Percentiles rank a stretch among this genome's conserved stretches.
Conservation (phyloP, 2,797 vertebrate species). For the Mareca strepera region DNA sequence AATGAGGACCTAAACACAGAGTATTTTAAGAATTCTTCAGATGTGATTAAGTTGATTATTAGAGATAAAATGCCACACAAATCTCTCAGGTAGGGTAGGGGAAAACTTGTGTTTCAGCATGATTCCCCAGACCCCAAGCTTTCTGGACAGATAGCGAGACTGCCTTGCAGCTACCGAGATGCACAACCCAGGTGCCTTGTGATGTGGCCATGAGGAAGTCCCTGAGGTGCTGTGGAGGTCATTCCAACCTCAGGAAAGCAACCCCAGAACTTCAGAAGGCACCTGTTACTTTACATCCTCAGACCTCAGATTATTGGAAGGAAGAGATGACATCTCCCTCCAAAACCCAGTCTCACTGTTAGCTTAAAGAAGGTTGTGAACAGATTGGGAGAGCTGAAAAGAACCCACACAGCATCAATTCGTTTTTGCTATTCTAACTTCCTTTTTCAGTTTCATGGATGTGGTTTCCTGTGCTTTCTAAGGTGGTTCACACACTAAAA, state of each 20-base stretch:
- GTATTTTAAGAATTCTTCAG: slow-evolving; percentile 32
- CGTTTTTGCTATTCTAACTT: background rate
- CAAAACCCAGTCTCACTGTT: rapidly evolving
- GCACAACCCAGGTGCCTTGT: rapidly evolving
- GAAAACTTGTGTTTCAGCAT: rapidly evolving
- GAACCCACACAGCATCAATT: rapidly evolving
- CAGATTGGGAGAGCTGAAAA: background rate
- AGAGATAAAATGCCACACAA: background rate
- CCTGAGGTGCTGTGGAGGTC: background rate
- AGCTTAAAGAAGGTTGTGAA: background rate
- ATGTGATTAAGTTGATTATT: slow-evolving; percentile 12
- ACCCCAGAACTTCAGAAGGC: rapidly evolving
- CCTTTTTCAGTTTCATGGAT: background rate
- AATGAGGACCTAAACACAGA: background rate
- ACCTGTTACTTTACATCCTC: background rate
- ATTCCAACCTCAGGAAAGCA: rapidly evolving
- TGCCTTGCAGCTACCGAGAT: background rate
- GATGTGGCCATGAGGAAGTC: background rate
- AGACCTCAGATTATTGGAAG: rapidly evolving
- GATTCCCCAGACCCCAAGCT: rapidly evolving
- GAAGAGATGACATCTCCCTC: background rate
- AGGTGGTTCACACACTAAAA: background rate
- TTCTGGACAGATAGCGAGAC: rapidly evolving
- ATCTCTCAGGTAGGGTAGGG: background rate
- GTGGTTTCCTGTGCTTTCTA: background rate